Evolutionary conservation across 2,797 vertebrate genomes (phyloP).

Genomic region (Podarcis lilfordi): DNA sequence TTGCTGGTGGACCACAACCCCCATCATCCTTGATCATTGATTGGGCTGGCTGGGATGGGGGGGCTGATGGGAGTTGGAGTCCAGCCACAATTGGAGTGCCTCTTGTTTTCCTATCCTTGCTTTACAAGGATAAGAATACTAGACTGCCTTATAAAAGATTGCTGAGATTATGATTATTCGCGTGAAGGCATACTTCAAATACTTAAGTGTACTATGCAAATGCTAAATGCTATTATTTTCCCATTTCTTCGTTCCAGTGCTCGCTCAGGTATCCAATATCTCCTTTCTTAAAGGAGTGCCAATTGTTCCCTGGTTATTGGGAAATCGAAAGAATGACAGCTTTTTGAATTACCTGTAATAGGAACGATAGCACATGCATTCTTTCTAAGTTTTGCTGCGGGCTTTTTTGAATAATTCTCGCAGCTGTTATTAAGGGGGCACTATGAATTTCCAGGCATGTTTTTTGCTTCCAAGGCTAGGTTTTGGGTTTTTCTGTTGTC

Average conservation of each 20-base stretch:
- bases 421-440: not conserved
- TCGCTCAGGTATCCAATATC: not conserved
- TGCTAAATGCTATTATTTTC: not conserved
- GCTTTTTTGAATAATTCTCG: not conserved
- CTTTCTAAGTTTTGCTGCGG: not conserved
- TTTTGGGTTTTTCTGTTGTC: not conserved
- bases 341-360: slow-evolving; percentile 12
- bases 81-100: no score
- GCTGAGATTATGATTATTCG: not conserved
- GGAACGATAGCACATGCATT: not conserved
- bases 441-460: not conserved
- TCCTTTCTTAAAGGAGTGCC: not conserved
- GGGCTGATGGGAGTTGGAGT: no score
- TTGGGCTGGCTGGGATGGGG: no score
- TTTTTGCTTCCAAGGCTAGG: not conserved
- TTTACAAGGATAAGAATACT: not conserved
- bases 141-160: not conserved
- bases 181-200: not conserved
- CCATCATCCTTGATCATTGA: no score
- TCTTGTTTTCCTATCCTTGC: no score
- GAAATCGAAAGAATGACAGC: not conserved
- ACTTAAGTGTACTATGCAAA: not conserved
- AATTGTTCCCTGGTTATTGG: not conserved
- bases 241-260: not conserved
- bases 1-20: no score